These are phyloP conservation scores for Cynodonichthys magdalenae DNA, from an alignment of 2,797 vertebrate species.

Conservation along the genomic window DNA sequence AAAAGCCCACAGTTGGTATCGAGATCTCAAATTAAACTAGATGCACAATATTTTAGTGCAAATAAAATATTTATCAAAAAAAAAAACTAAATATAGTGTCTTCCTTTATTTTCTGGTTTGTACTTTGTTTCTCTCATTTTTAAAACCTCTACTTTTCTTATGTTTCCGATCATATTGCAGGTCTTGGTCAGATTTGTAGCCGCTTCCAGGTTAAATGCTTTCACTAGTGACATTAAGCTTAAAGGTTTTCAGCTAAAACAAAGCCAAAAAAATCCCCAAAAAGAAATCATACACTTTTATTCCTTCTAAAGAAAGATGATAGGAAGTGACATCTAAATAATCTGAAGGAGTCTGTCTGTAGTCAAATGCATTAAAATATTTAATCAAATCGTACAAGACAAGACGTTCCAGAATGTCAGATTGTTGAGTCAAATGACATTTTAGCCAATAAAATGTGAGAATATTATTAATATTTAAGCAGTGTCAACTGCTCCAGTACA, in stretches of 20 bases:
- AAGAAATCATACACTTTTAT: not conserved
- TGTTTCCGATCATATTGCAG: not conserved
- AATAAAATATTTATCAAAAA: not conserved
- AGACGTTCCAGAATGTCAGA: not conserved
- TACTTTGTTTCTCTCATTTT: not conserved
- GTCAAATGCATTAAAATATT: not conserved
- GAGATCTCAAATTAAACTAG: slow-evolving; percentile 18
- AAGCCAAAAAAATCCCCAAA: not conserved
- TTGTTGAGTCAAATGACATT: slow-evolving; percentile 5
- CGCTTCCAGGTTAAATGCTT: not conserved
- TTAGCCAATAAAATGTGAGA: slow-evolving; percentile 16
- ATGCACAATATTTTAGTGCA: not conserved
- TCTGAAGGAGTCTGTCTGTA: slow-evolving; percentile 1
- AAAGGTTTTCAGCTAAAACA: not conserved
- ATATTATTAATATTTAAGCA: slow-evolving; percentile 26
- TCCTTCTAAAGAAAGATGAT: not conserved
- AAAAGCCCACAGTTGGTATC: slow-evolving; percentile 16
- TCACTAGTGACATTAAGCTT: not conserved
- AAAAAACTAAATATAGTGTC: not conserved
- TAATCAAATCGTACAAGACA: not conserved
- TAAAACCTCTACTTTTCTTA: not conserved
- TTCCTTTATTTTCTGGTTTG: not conserved
- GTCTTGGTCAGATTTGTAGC: slow-evolving; percentile 26
- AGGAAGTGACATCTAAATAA: not conserved
- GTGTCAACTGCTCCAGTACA: not conserved